These are phyloP conservation scores for Odontesthes bonariensis DNA, from an alignment of 2,113 vertebrate genomes.

Conservation along the genomic window DNA sequence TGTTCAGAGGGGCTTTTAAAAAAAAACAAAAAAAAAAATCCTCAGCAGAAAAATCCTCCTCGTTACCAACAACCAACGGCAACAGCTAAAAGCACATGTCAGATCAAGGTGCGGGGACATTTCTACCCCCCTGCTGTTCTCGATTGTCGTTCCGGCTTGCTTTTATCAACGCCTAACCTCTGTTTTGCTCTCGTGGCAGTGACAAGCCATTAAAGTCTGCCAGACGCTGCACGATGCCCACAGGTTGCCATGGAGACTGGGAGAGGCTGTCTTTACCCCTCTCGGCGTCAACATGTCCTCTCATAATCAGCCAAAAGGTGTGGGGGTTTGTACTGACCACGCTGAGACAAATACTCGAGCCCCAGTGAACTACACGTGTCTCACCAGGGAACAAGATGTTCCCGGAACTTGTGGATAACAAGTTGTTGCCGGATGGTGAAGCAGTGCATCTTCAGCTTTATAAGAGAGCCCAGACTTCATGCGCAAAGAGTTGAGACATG, in stretches of 20 bases:
- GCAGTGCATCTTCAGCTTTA: not conserved
- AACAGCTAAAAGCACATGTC: not conserved
- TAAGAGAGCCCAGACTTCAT: too few relatives aligned
- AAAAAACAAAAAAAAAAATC: too few relatives aligned
- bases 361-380: not conserved
- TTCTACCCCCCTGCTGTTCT: conserved; percentile 1
- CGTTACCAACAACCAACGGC: too few relatives aligned
- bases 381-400: conserved; percentile 30
- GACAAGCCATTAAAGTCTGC: conserved; percentile 68
- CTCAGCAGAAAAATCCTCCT: too few relatives aligned
- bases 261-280: conserved; percentile 41
- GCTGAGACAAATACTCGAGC: conserved; percentile 9
- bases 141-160: conserved; percentile 35
- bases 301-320: conserved; percentile 16
- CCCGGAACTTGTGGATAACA: conserved; percentile 25
- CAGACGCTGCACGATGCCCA: conserved; percentile 58
- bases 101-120: not conserved
- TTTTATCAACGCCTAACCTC: conserved; percentile 32
- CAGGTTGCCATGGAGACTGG: conserved; percentile 82
- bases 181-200: conserved; percentile 50
- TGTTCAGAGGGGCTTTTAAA: too few relatives aligned
- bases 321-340: not conserved
- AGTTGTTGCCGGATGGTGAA: not conserved
- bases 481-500: too few relatives aligned
- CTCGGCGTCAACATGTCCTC: conserved; percentile 15